Conservation (phyloP, 1,140 invertebrate genomes). For the Zaprionus gabonicus region DNA sequence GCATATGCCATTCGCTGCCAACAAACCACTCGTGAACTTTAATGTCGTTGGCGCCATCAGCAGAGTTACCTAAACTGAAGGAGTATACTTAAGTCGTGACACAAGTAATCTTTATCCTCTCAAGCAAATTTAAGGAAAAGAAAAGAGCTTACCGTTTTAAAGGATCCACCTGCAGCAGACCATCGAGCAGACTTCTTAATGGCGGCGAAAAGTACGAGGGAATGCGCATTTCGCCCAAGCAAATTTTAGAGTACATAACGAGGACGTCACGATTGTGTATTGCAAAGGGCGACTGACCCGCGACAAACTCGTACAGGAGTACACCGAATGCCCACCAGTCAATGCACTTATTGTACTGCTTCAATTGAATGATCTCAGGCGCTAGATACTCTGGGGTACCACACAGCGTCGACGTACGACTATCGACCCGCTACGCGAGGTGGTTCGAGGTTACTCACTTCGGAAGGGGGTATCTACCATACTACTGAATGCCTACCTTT, state of each 20-base stretch:
- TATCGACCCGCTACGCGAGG: constrained; percentile 85
- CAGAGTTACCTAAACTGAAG: constrained; percentile 91
- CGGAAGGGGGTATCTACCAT: background rate
- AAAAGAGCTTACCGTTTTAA: constrained; percentile 87
- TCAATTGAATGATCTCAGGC: constrained; percentile 96
- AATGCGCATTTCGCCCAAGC: constrained; percentile 89
- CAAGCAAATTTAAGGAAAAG: background rate
- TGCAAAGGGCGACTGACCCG: constrained; percentile 93
- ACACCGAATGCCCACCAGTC: constrained; percentile 99
- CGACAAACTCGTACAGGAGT: constrained; percentile 92
- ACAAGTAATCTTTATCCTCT: background rate
- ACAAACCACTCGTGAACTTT: constrained; percentile 90
- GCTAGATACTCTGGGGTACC: constrained; percentile 98
- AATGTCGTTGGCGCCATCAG: constrained; percentile 89
- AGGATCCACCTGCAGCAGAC: constrained; percentile 93
- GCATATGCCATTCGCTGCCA: constrained; percentile 92
- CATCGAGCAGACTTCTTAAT: constrained; percentile 92
- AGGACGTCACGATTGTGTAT: constrained; percentile 89
- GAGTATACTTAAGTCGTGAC: background rate
- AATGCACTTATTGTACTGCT: constrained; percentile 97
- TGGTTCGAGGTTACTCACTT: background rate
- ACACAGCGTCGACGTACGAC: constrained; percentile 96
- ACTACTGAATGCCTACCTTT: constrained; percentile 86
- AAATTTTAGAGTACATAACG: constrained; percentile 95
- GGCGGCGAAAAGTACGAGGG: constrained; percentile 89